Evolutionary conservation across 2,113 vertebrate genomes (phyloP), one percentile per base, ranked within the genome.

Genomic region (Microcebus lehilahytsara): DNA sequence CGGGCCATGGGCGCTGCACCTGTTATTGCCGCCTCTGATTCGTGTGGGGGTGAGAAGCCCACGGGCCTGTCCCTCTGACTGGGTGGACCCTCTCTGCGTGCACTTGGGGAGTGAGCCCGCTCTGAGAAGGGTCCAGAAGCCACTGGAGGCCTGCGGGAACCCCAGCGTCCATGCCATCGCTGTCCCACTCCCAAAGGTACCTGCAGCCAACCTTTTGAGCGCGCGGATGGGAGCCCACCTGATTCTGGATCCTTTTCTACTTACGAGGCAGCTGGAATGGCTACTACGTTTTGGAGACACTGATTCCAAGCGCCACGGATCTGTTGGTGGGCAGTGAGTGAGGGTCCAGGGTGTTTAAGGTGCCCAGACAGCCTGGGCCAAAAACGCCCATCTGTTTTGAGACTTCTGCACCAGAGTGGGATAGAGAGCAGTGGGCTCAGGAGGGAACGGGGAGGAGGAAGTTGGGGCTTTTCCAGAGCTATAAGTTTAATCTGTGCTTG

Each of bases 1-100:
- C 67, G 42, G 75, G 88, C 58, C 83, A 97, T 97, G 96, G 91
- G 75, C 51, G 49, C 51, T 20, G 13, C 56, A 75, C 72, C 94
- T 92, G 66, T 56, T 40, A 40, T 0, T 92, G 77, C 80, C 20
- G 75, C 78, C 84, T 90, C 53, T 62, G 69, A 58, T 49, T 72
- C 2, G 0, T 27, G 90, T 53, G 6, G 25, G 53, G 32, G 58
- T 6, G 0, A 84, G 95, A 58, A 95, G 83, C 90, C 79, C 85
- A 58, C 74, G 19, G 79, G 42, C 58, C 86, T 46, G 42, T 40
- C 14, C 72, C 53, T 92, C 88, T 90, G 72, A 75, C 74, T 17
- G 49, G 89, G 91, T 10, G 86, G 91, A 95, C 66, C 53, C 17
- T 85, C n/a, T 74, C 25, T 5, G 85, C 37, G 84, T 51, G 49